A percentile compares a stretch with the other conserved stretches of the same genome.
These are phyloP conservation scores for Adoxophyes honmai DNA, from an alignment of 1,140 invertebrate genomes.

Conservation along the genomic window DNA sequence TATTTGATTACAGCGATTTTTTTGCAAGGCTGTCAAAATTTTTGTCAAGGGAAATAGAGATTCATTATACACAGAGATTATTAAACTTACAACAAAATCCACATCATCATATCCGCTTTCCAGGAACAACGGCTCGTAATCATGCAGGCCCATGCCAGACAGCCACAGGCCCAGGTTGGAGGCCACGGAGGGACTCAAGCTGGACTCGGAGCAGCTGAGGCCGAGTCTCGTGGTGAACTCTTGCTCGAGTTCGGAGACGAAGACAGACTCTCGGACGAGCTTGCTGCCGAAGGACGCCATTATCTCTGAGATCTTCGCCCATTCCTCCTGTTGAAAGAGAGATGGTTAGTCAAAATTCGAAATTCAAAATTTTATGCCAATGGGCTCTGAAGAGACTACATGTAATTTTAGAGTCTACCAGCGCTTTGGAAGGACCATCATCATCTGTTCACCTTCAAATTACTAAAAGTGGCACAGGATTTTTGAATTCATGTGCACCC, in stretches of 20 bases:
- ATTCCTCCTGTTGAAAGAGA: constrained; percentile 85
- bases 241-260: constrained; percentile 89
- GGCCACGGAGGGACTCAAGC: constrained; percentile 58
- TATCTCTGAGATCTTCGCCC: constrained; percentile 96
- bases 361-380: too few species aligned
- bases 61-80: too few species aligned
- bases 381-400: too few species aligned
- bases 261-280: constrained; percentile 87
- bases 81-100: constrained; percentile 93
- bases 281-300: constrained; percentile 94
- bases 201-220: constrained; percentile 75
- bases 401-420: too few species aligned
- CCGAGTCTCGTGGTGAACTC: constrained; percentile 87
- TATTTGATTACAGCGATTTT: too few species aligned
- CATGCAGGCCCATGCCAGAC: constrained; percentile 84
- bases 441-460: too few species aligned
- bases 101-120: constrained; percentile 95
- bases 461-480: too few species aligned
- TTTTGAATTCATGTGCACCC: too few species aligned
- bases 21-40: too few species aligned
- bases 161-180: constrained; percentile 87
- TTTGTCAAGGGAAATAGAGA: too few species aligned
- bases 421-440: too few species aligned
- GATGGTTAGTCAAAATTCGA: neutral
- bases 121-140: constrained; percentile 90